Evolutionary conservation across 1,140 invertebrate genomes (phyloP).

Genomic region (Onthophagus taurus): DNA sequence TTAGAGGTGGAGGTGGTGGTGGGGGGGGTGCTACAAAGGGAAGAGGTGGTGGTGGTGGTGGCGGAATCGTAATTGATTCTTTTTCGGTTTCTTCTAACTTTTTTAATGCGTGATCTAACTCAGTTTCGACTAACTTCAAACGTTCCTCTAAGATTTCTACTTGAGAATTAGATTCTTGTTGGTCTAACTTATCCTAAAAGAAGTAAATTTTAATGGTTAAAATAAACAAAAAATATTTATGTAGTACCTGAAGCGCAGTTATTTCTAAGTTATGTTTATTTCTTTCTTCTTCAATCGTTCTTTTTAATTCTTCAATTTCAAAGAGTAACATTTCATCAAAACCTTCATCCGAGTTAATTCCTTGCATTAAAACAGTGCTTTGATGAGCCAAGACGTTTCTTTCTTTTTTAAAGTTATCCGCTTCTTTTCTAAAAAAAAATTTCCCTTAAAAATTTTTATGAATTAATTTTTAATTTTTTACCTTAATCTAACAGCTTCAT

Average conservation of each 20-base stretch:
- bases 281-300: slow-evolving; percentile 50
- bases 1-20: slow-evolving; percentile 34
- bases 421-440: slow-evolving; percentile 40
- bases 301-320: slow-evolving; percentile 53
- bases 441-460: slow-evolving; percentile 1
- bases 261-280: slow-evolving; percentile 44
- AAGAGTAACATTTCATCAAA: slow-evolving; percentile 45
- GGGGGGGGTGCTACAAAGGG: slow-evolving; percentile 39
- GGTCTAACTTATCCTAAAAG: slow-evolving; percentile 56
- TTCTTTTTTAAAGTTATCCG: slow-evolving; percentile 49
- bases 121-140: slow-evolving; percentile 55
- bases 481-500: slow-evolving; percentile 44
- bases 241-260: slow-evolving; percentile 44
- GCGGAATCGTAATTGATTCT: slow-evolving; percentile 31
- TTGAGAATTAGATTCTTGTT: slow-evolving; percentile 54
- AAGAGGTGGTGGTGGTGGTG: slow-evolving; percentile 37
- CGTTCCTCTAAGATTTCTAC: slow-evolving; percentile 61
- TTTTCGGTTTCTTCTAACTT: slow-evolving; percentile 53
- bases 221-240: neutral
- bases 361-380: slow-evolving; percentile 54
- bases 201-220: neutral
- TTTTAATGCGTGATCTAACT: slow-evolving; percentile 49
- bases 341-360: slow-evolving; percentile 41
- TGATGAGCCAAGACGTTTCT: slow-evolving; percentile 55
- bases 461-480: slow-evolving; percentile 8